Evolutionary conservation across 2,888 invertebrate species (phyloP).

Genomic region (Drosophila acutilabella): DNA sequence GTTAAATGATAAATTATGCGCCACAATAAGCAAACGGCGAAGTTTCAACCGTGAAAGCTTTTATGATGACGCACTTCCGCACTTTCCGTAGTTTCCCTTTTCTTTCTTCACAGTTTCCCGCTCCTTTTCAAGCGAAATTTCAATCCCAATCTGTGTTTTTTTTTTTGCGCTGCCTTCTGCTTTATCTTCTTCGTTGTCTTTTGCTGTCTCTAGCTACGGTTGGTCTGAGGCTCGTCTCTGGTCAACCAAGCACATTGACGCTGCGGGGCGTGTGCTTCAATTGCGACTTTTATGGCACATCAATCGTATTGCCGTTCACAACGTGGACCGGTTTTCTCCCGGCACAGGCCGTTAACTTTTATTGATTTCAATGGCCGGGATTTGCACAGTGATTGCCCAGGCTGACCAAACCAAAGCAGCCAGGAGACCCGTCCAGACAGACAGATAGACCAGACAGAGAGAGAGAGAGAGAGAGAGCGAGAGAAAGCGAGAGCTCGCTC

Average conservation of each 20-base stretch:
- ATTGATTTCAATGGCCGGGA: constrained; percentile 83
- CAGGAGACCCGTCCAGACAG: constrained; percentile 7
- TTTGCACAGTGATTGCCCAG: constrained; percentile 79
- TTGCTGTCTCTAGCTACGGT: background rate
- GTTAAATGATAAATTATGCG: constrained; percentile 82
- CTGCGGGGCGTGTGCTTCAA: constrained; percentile 80
- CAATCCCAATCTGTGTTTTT: constrained; percentile 7
- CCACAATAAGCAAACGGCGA: constrained; percentile 68
- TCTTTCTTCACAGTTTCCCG: background rate
- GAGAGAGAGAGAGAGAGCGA: constrained; percentile 19
- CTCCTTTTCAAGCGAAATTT: background rate
- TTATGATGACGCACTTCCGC: constrained; percentile 82
- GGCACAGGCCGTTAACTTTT: constrained; percentile 82
- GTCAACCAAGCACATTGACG: constrained; percentile 53
- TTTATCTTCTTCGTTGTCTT: constrained; percentile 2
- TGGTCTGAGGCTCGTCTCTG: constrained; percentile 33
- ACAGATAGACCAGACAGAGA: background rate
- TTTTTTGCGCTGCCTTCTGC: background rate
- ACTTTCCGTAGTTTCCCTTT: constrained; percentile 26
- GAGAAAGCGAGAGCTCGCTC: constrained; percentile 53
- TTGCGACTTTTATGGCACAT: constrained; percentile 81
- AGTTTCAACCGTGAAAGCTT: constrained; percentile 73
- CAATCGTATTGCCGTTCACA: constrained; percentile 63
- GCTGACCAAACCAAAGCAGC: constrained; percentile 45
- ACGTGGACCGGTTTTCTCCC: constrained; percentile 17